Evolutionary conservation across 2,888 invertebrate genomes (phyloP).

Genomic region (Chrysolina haemoptera): DNA sequence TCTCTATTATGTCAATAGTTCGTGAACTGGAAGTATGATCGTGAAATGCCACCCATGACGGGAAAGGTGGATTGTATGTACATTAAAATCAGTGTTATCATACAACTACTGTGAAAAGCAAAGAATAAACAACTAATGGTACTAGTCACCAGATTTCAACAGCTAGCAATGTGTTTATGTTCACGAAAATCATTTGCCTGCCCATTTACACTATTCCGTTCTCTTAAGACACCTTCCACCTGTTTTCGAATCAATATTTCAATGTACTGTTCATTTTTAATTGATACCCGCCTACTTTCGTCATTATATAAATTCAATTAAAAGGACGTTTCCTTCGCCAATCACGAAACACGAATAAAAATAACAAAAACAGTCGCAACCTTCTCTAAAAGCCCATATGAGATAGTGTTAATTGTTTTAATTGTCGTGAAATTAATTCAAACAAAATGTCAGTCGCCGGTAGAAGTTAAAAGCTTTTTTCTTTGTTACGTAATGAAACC

Average conservation of each 20-base stretch:
- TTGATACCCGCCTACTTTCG: constrained; percentile 25
- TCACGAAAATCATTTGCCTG: neutral
- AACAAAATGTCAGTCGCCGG: constrained; percentile 30
- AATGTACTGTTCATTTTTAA: constrained; percentile 20
- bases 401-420: constrained; percentile 31
- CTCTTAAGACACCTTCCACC: neutral
- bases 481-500: constrained; percentile 31
- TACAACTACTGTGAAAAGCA: too few relatives aligned
- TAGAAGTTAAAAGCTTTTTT: constrained; percentile 29
- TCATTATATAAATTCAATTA: constrained; percentile 27
- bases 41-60: too few relatives aligned
- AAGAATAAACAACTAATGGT: too few relatives aligned
- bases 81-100: too few relatives aligned
- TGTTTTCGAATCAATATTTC: constrained; percentile 17
- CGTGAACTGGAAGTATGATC: too few relatives aligned
- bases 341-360: constrained; percentile 30
- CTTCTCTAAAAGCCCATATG: constrained; percentile 21
- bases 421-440: constrained; percentile 29
- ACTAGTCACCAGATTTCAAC: too few relatives aligned
- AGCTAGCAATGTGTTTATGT: too few relatives aligned
- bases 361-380: constrained; percentile 18
- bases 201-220: neutral
- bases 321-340: constrained; percentile 28
- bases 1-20: too few relatives aligned
- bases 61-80: too few relatives aligned